phyloP scores from a whole-genome alignment of 2,797 vertebrate genomes.

The Diplodus puntazzo region DNA sequence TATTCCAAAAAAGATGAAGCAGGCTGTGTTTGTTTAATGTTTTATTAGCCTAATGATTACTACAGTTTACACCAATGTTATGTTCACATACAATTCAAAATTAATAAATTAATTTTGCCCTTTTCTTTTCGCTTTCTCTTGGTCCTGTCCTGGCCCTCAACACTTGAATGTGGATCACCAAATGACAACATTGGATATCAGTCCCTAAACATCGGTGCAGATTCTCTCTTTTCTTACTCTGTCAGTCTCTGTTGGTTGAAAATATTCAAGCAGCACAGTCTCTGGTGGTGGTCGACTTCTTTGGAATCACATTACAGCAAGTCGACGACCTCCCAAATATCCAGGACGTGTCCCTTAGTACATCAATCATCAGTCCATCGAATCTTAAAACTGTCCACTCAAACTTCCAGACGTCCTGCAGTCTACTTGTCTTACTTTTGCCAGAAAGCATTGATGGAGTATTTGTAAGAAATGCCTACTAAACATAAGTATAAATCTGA shows the following conservation, averaged over 20 bases:
- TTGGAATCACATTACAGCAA: slow-evolving; percentile 48
- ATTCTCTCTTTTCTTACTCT: not conserved
- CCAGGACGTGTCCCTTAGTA: slow-evolving; percentile 30
- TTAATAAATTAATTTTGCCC: slow-evolving; percentile 86
- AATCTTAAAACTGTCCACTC: slow-evolving; percentile 7
- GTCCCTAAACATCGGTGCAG: slow-evolving; percentile 12
- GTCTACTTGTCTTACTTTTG: slow-evolving; percentile 12
- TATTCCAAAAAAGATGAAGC: slow-evolving; percentile 83
- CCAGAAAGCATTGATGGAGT: slow-evolving; percentile 37
- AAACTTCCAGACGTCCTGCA: slow-evolving; percentile 8
- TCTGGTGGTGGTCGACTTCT: slow-evolving; percentile 36
- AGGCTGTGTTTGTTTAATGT: slow-evolving; percentile 85
- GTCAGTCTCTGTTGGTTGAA: slow-evolving; percentile 1
- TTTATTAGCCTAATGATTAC: slow-evolving; percentile 93
- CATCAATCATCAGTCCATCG: slow-evolving; percentile 28
- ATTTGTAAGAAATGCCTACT: slow-evolving; percentile 39
- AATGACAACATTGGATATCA: slow-evolving; percentile 19
- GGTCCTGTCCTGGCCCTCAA: slow-evolving; percentile 25
- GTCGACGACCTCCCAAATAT: slow-evolving; percentile 28
- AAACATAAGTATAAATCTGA: slow-evolving; percentile 57
- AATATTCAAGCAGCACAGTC: slow-evolving; percentile 30
- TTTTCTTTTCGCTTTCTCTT: slow-evolving; percentile 49
- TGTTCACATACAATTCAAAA: slow-evolving; percentile 91
- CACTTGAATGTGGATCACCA: slow-evolving; percentile 23
- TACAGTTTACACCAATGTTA: slow-evolving; percentile 95